Percentiles rank a stretch among this genome's conserved stretches.
Evolutionary conservation across 2,888 invertebrate genomes (phyloP).

Genomic region (Rhingia rostrata): DNA sequence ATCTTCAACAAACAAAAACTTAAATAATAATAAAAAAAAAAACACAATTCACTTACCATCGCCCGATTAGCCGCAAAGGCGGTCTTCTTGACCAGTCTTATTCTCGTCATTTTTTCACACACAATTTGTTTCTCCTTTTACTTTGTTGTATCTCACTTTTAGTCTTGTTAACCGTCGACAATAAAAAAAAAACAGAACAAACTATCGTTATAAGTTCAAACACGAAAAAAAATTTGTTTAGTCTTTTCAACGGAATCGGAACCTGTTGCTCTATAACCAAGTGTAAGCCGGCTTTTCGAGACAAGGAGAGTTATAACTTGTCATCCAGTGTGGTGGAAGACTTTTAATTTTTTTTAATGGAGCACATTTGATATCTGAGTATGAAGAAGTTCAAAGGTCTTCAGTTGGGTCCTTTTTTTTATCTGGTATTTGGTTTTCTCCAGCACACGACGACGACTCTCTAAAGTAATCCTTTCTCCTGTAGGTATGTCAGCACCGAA

Average conservation of each 20-base stretch:
- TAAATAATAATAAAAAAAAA: constrained; percentile 5
- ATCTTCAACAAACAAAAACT: constrained; percentile 32
- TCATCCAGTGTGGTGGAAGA: constrained; percentile 37
- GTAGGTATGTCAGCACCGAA: constrained; percentile 2
- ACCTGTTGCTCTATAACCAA: constrained; percentile 53
- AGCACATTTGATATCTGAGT: constrained; percentile 43
- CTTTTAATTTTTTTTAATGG: constrained; percentile 42
- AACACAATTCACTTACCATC: constrained; percentile 68
- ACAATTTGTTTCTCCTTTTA: constrained; percentile 43
- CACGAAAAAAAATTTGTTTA: constrained; percentile 46
- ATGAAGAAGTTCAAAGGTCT: constrained; percentile 39
- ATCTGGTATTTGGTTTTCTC: background rate
- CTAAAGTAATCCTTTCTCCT: constrained; percentile 31
- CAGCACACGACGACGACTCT: constrained; percentile 35
- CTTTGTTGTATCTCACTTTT: constrained; percentile 35
- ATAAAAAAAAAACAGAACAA: constrained; percentile 13
- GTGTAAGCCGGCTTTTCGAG: constrained; percentile 61
- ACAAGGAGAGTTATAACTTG: constrained; percentile 47
- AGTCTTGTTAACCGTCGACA: constrained; percentile 61
- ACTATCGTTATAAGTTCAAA: constrained; percentile 60
- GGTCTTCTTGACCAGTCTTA: constrained; percentile 68
- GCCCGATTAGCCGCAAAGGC: constrained; percentile 63
- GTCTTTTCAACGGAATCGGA: constrained; percentile 56
- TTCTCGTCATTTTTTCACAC: constrained; percentile 74
- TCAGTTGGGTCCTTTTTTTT: background rate